Base-by-base conservation (phyloP, 2,113 vertebrate species). In the Rhinolophus ferrumequinum region DNA sequence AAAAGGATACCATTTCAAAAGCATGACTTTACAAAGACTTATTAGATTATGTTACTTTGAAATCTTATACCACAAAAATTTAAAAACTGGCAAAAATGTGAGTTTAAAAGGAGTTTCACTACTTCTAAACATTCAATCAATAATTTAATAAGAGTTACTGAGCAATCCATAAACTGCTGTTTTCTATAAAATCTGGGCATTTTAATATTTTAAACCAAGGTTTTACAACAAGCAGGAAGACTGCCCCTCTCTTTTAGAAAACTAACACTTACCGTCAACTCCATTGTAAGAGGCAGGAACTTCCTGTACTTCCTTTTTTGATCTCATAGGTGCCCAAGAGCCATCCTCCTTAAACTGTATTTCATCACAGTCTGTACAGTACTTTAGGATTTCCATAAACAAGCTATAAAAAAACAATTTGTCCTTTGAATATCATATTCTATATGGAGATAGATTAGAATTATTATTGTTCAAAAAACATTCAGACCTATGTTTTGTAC, bases 331-430 rank as follows among this genome's bases (percentile, higher is more conserved):
- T 98, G 99, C 99, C 99, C 99, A 99, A 4, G 98, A 99, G 12
- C 99, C 99, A 30, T 99, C 99, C 96, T 99, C 99, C 93, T 99
- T 99, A 84, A 99, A 99, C 98, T 99, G 99, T 97, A 99, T 99
- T 96, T 99, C 99, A 72, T 99, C 99, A 96, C 99, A 99, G 89
- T 99, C 99, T 90, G 99, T 99, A 89, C 99, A 99, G 95, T 99
- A 99, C 98, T 99, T 99, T 76, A 99, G 98, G 98, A 99, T 99
- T 98, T 99, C 99, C 99, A 99, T 99, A 97, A 99, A 99, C 97
- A 99, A 99, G 96, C 99, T 99, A 97, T 6, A 79, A 90, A 90
- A 90, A 98, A 98, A 95, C 0, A 26, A 33, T 4, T 64, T 94
- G 50, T 62, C 13, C 56, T 95, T 44, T 90, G 33, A 83, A 72